Evolutionary conservation across 2,888 invertebrate species (phyloP).

Genomic region (Drosophila neotestacea): DNA sequence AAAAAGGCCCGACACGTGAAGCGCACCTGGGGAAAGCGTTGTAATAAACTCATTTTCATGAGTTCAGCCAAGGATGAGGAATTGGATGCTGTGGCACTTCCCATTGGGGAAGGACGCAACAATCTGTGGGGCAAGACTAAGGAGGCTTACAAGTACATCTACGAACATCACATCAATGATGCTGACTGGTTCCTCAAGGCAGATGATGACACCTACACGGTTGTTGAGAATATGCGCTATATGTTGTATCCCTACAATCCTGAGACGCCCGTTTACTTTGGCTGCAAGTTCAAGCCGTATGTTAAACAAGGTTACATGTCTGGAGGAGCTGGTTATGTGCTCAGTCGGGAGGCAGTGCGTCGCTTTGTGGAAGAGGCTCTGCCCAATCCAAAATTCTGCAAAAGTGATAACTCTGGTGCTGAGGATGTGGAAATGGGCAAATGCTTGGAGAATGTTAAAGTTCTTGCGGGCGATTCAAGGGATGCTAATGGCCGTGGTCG

Average conservation of each 20-base stretch:
- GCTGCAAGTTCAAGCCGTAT: slow-evolving; percentile 94
- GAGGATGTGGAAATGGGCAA: slow-evolving; percentile 87
- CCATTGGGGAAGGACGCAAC: slow-evolving; percentile 95
- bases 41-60: slow-evolving; percentile 95
- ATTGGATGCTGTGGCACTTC: slow-evolving; percentile 92
- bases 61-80: slow-evolving; percentile 90
- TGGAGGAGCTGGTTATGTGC: slow-evolving; percentile 97
- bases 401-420: slow-evolving; percentile 86
- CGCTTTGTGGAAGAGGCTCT: slow-evolving; percentile 92
- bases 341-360: slow-evolving; percentile 93
- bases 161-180: slow-evolving; percentile 92
- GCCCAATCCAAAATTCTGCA: slow-evolving; percentile 87
- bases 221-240: slow-evolving; percentile 97
- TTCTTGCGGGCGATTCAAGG: slow-evolving; percentile 95
- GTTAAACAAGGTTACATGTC: slow-evolving; percentile 93
- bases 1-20: slow-evolving; percentile 96
- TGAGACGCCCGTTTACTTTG: slow-evolving; percentile 93
- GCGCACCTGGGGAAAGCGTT: slow-evolving; percentile 97
- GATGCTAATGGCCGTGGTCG: slow-evolving; percentile 94
- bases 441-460: slow-evolving; percentile 93
- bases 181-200: slow-evolving; percentile 99
- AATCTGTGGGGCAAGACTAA: slow-evolving; percentile 99
- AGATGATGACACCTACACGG: slow-evolving; percentile 98
- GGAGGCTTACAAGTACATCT: slow-evolving; percentile 95
- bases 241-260: slow-evolving; percentile 92